Base-by-base conservation (phyloP, 2,797 vertebrate species). In the Pelobates cultripes region DNA sequence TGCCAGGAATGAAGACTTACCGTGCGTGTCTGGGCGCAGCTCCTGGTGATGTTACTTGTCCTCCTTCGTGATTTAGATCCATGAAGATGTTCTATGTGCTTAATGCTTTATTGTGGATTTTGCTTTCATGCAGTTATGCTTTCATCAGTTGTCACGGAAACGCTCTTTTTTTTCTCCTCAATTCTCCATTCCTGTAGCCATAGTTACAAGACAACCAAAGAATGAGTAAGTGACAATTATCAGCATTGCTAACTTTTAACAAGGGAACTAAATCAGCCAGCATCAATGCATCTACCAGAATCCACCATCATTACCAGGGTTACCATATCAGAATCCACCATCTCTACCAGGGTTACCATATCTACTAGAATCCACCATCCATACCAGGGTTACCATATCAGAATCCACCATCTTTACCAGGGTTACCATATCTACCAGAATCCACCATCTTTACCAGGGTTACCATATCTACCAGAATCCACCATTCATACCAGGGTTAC, bases 101-200 rank as follows among this genome's bases (percentile, higher is more conserved):
- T 64, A 28, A 64, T 64, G n/a, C 55, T 6, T 64, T 64, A 64
- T 64, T 64, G 61, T 64, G 61, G 57, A 61, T 60, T 72, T 66
- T 75, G 43, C 80, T 86, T 89, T 87, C 70, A 78, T 70, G 84
- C 83, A 85, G 72, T 77, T 66, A 3, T 87, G 79, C 67, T 89
- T 88, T 89, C 85, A 89, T 81, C 87, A 90, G 94, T 96, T 94
- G 92, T 93, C 95, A 95, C 90, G 95, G 95, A 94, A 96, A 96
- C 94, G 80, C 89, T 86, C 81, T 82, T 86, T 87, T 75, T 75
- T 88, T 89, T 89, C 86, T 85, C 87, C 85, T 88, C 74, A 72
- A 71, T 70, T 84, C 92, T 89, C 92, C 85, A 86, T 90, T 89
- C 87, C 87, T 83, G 92, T 94, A 91, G 92, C 91, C 92, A 92